These are phyloP conservation scores for Aricia artaxerxes DNA, from an alignment of 2,888 invertebrate species.

Conservation along the genomic window DNA sequence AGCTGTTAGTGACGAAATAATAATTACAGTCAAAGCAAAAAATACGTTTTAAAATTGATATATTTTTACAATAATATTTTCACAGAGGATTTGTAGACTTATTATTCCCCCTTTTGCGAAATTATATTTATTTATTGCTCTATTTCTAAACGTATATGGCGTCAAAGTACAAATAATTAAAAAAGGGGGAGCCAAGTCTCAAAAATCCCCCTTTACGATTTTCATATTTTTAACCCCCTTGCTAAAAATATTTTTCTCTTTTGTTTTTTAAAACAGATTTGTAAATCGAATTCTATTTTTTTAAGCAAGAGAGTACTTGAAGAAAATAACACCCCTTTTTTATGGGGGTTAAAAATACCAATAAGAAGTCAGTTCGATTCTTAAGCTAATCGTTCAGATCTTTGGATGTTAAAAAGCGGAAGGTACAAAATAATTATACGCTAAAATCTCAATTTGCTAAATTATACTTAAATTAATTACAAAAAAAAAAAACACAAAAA, in stretches of 20 bases:
- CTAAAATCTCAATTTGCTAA: slow-evolving; percentile 46
- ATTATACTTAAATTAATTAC: slow-evolving; percentile 35
- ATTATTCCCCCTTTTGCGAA: neutral
- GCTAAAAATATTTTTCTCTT: neutral
- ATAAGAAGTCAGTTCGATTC: slow-evolving; percentile 44
- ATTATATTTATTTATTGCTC: neutral
- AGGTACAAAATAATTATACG: slow-evolving; percentile 11
- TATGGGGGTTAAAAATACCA: slow-evolving; percentile 18
- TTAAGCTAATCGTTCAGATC: slow-evolving; percentile 44
- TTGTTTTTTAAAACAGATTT: neutral
- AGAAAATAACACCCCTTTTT: neutral
- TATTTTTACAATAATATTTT: neutral
- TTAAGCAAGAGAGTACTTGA: neutral
- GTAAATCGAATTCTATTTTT: neutral
- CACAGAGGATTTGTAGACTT: neutral
- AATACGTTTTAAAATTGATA: slow-evolving; percentile 3
- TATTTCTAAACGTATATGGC: slow-evolving; percentile 5
- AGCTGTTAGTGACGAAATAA: too few relatives aligned
- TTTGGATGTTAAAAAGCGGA: slow-evolving; percentile 44
- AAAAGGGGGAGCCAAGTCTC: neutral
- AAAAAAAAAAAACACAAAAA: slow-evolving; percentile 53
- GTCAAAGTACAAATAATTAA: neutral
- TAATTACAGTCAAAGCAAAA: neutral
- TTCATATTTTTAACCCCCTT: slow-evolving; percentile 3
- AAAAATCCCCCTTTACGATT: neutral